Evolutionary conservation across 2,113 vertebrate species (phyloP).

Genomic region (Mesembrinibis cayennensis): DNA sequence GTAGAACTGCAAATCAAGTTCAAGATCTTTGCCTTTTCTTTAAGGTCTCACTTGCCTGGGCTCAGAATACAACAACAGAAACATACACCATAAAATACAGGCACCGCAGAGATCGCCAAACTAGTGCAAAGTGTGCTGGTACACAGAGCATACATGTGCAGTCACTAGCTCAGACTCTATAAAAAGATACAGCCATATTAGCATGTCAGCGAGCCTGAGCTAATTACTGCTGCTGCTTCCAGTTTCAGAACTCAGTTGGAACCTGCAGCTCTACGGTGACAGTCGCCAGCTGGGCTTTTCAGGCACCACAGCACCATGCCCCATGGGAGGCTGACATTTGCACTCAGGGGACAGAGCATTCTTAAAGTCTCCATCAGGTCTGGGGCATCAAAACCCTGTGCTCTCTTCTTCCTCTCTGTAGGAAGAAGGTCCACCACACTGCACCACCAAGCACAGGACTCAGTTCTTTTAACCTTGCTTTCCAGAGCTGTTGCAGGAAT

Average conservation of each 20-base stretch:
- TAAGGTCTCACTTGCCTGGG: not conserved
- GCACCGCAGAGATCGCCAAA: not conserved
- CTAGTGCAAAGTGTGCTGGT: not conserved
- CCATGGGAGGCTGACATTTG: not conserved
- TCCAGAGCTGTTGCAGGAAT: rapidly evolving
- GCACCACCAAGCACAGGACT: not conserved
- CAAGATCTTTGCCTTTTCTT: not conserved
- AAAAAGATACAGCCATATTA: not conserved
- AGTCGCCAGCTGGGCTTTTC: not conserved
- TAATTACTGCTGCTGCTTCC: not conserved
- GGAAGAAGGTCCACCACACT: not conserved
- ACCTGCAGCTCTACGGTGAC: not conserved
- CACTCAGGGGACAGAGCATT: not conserved
- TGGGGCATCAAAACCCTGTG: not conserved
- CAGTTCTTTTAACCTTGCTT: not conserved
- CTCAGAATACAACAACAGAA: not conserved
- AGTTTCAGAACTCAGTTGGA: not conserved
- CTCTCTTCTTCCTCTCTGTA: not conserved
- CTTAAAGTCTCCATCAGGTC: not conserved
- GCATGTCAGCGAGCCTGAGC: not conserved
- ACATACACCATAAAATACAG: rapidly evolving
- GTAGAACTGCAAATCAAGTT: not conserved
- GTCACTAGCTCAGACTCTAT: not conserved
- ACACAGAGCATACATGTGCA: not conserved
- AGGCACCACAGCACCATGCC: not conserved